Evolutionary conservation across 1,140 invertebrate genomes (phyloP).

Genomic region (Dufourea novaeangliae): DNA sequence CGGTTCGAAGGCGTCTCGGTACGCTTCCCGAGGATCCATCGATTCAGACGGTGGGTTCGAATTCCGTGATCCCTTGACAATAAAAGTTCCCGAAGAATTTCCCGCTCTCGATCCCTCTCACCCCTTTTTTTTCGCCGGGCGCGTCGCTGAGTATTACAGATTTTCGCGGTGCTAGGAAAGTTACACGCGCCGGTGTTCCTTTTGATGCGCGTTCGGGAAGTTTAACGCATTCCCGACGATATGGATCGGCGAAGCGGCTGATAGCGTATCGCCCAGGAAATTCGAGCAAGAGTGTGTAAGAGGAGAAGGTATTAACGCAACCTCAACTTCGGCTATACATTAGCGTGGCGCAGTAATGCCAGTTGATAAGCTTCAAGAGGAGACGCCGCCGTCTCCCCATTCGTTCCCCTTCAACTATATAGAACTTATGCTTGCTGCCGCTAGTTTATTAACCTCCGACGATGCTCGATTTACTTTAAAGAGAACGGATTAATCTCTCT

Average conservation of each 20-base stretch:
- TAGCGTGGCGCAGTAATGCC: conserved; percentile 35
- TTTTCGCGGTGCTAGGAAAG: conserved; percentile 16
- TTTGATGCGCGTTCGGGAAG: conserved; percentile 13
- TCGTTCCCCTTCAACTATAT: conserved; percentile 25
- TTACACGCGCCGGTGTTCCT: neutral
- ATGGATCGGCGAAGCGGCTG: conserved; percentile 27
- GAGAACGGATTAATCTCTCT: conserved; percentile 8
- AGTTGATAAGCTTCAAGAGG: conserved; percentile 38
- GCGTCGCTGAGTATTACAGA: neutral
- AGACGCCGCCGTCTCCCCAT: too few species aligned
- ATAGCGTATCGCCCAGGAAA: conserved; percentile 32
- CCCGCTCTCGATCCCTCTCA: too few species aligned
- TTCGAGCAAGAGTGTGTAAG: conserved; percentile 20
- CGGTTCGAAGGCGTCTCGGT: too few species aligned
- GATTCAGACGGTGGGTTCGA: neutral
- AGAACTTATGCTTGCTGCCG: conserved; percentile 22
- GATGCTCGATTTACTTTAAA: conserved; percentile 9
- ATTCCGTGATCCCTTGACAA: neutral
- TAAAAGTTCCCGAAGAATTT: conserved; percentile 12
- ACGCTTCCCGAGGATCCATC: neutral
- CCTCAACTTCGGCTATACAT: conserved; percentile 48
- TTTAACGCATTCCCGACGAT: conserved; percentile 36
- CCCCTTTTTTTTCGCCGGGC: neutral
- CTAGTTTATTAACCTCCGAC: conserved; percentile 42
- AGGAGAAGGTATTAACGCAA: conserved; percentile 40